Evolutionary conservation across 2,888 invertebrate species (phyloP).

Genomic region (Stegana nigrithorax): DNA sequence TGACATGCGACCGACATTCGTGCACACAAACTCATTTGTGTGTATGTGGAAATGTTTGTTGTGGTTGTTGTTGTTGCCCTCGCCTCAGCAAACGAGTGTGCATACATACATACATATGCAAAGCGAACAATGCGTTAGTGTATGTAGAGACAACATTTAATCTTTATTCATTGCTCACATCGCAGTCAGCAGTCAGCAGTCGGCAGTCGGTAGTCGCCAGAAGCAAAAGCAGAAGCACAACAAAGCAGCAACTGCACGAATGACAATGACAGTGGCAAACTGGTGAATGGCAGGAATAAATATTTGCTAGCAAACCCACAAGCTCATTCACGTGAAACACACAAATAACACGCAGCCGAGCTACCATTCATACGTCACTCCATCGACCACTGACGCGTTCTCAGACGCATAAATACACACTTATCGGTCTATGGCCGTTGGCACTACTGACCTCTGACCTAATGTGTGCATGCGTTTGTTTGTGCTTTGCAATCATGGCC

Average conservation of each 20-base stretch:
- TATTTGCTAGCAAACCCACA: slow-evolving; percentile 55
- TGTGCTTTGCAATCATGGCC: too few species aligned
- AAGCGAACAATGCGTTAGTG: too few species aligned
- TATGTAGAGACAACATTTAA: too few species aligned
- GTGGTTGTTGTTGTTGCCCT: not conserved
- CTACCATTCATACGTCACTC: too few species aligned
- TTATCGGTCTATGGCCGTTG: too few species aligned
- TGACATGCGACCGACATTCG: not conserved
- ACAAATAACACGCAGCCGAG: not conserved
- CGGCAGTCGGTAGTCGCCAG: too few species aligned
- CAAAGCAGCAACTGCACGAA: not conserved
- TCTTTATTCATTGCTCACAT: slow-evolving; percentile 48
- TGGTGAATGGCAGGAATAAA: slow-evolving; percentile 56
- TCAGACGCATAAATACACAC: too few species aligned
- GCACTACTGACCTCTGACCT: too few species aligned
- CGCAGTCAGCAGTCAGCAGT: slow-evolving; percentile 50
- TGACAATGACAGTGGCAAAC: slow-evolving; percentile 54
- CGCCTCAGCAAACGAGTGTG: not conserved
- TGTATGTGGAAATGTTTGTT: not conserved
- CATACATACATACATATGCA: not conserved
- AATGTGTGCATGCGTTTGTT: too few species aligned
- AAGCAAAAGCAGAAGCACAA: too few species aligned
- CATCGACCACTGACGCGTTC: too few species aligned
- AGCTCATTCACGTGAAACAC: slow-evolving; percentile 25
- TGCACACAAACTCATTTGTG: not conserved